Evolutionary conservation across 2,797 vertebrate species (phyloP).

Genomic region (Tenualosa ilisha): DNA sequence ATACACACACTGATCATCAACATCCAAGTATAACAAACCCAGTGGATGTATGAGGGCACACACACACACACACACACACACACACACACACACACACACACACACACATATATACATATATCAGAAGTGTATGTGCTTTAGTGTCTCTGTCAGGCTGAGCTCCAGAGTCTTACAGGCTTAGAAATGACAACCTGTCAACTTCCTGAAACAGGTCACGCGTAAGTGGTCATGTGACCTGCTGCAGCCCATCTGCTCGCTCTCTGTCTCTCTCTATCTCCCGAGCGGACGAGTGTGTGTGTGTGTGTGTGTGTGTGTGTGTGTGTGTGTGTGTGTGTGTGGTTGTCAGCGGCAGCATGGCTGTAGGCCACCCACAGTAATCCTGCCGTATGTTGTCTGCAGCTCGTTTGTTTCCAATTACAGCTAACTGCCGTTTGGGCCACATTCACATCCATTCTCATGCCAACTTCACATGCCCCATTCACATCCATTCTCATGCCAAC

Average conservation of each 20-base stretch:
- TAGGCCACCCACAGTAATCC: constrained; percentile 30
- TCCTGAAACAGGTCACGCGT: background rate
- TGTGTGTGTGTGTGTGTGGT: too few relatives aligned
- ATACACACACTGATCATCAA: background rate
- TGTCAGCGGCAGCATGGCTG: too few relatives aligned
- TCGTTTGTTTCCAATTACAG: constrained; percentile 67
- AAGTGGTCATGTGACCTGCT: constrained; percentile 33
- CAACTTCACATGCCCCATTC: background rate
- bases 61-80: background rate
- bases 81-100: background rate
- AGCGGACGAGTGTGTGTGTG: too few relatives aligned
- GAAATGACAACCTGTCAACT: background rate
- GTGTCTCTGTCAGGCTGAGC: background rate
- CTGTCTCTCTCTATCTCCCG: background rate
- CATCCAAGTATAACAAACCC: too few relatives aligned
- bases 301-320: background rate
- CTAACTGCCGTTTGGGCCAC: constrained; percentile 59
- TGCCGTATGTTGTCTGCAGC: constrained; percentile 40
- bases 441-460: background rate
- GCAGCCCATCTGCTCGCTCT: constrained; percentile 39
- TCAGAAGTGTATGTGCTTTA: too few relatives aligned
- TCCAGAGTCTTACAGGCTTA: background rate
- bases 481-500: too few relatives aligned
- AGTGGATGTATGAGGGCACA: too few relatives aligned
- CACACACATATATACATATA: background rate